Base-by-base conservation (phyloP, 2,113 vertebrate genomes). In the Pachycephala philippinensis region DNA sequence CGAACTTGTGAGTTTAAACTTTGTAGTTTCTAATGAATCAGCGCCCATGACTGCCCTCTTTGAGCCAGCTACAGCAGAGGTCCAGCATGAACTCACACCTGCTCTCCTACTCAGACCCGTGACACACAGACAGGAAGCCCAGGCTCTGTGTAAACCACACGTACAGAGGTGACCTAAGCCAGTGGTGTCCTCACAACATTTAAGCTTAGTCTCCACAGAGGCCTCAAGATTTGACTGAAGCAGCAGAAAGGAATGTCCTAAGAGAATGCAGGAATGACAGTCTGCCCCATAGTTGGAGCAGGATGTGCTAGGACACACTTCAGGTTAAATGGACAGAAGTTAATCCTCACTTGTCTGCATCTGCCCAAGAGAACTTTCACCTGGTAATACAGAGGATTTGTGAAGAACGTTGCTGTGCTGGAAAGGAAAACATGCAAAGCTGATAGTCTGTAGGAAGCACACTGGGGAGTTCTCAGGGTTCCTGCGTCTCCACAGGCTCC, bases 381-480 rank as follows among this genome's bases (percentile, higher is more conserved):
- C 61, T 90, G 72, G 35, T 24, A 71, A 56, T 35, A 90, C 4
- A 76, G 64, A 87, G 24, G 50, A 52, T 9, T 82, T 9, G 0
- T 44, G 53, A 81, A 87, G 35, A 79, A 75, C 7, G 27, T 30
- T 60, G 66, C 53, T 84, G 44, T 6, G 52, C 66, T 90, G 90
- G 81, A 87, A 77, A 75, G n/a, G 80, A 81, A 61, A 88, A 70
- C 13, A 81, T 76, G 42, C 57, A 69, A 65, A 78, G 52, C 39
- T 95, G 80, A 74, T 33, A 37, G 52, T 33, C 27, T 56, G 44
- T 2, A 52, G 1, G 14, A 71, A n/a, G 47, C 24, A 80, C 0
- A 0, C 0, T 6, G 26, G n/a, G 40, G 47, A 35, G 37, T 28
- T 83, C 42, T 76, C 4, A 1, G 17, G 12, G 35, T 8, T 50